Percentiles rank a stretch among this genome's conserved stretches.
phyloP scores from a whole-genome alignment of 2,888 invertebrate species.

The Acrobasis suavella region DNA sequence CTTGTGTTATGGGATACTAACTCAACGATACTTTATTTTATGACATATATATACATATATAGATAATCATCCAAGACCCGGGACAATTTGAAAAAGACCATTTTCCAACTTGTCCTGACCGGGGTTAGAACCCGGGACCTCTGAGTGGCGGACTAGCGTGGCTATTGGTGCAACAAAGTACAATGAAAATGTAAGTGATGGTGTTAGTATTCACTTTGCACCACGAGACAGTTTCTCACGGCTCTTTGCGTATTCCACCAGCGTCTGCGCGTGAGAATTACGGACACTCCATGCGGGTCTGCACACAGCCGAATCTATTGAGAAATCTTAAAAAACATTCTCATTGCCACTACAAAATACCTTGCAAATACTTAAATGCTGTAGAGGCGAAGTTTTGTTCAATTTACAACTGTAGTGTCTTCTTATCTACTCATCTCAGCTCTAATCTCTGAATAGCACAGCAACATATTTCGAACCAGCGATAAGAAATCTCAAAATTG shows the following conservation, averaged over 20 bases:
- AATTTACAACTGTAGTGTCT: neutral
- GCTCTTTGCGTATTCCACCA: slow-evolving; percentile 60
- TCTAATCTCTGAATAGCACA: neutral
- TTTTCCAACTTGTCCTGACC: too few species aligned
- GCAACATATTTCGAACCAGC: slow-evolving; percentile 4
- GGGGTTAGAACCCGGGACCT: too few species aligned
- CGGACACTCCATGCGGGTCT: slow-evolving; percentile 49
- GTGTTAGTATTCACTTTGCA: slow-evolving; percentile 68
- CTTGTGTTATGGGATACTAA: too few species aligned
- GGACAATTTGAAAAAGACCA: too few species aligned
- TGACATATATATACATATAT: too few species aligned
- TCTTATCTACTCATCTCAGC: slow-evolving; percentile 11
- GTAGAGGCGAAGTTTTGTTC: neutral
- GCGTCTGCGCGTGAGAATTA: slow-evolving; percentile 63
- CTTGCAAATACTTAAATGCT: neutral
- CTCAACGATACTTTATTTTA: too few species aligned
- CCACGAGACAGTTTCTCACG: slow-evolving; percentile 71
- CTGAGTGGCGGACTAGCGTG: too few species aligned
- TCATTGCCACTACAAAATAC: slow-evolving; percentile 4
- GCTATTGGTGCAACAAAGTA: slow-evolving; percentile 53
- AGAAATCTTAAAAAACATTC: slow-evolving; percentile 15
- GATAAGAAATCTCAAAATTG: slow-evolving; percentile 22
- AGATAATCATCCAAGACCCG: too few species aligned
- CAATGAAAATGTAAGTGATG: slow-evolving; percentile 71
- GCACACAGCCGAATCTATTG: slow-evolving; percentile 28